Percentiles rank a stretch among this genome's conserved stretches.
Evolutionary conservation across 2,888 invertebrate species (phyloP).

Genomic region (Pyrochroa serraticornis): DNA sequence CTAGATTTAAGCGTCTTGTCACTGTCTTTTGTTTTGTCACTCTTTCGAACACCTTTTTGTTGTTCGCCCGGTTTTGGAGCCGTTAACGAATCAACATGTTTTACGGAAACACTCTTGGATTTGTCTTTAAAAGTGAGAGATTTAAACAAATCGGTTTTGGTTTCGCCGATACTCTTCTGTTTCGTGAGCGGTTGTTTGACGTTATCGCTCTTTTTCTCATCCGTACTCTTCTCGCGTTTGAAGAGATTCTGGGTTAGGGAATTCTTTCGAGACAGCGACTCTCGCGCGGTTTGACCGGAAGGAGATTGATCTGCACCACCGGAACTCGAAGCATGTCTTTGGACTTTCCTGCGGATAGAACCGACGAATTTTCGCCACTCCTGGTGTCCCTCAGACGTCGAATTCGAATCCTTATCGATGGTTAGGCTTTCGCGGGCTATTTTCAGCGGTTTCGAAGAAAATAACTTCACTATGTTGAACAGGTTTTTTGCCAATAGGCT

Average conservation of each 20-base stretch:
- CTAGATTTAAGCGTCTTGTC: conserved; percentile 47
- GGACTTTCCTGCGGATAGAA: conserved; percentile 58
- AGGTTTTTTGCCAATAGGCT: conserved; percentile 42
- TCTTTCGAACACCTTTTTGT: conserved; percentile 54
- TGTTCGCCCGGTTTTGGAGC: conserved; percentile 35
- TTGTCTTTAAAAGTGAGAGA: conserved; percentile 52
- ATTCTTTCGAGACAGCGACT: conserved; percentile 53
- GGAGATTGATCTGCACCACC: conserved; percentile 27
- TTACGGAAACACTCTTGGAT: conserved; percentile 47
- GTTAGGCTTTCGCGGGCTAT: conserved; percentile 53
- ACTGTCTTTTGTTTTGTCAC: conserved; percentile 49
- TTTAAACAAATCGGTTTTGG: conserved; percentile 45
- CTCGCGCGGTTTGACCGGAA: conserved; percentile 42
- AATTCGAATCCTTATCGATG: conserved; percentile 46
- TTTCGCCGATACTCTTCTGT: conserved; percentile 51
- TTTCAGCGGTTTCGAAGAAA: conserved; percentile 48
- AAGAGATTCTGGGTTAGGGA: conserved; percentile 55
- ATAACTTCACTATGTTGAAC: conserved; percentile 54
- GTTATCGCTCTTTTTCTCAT: conserved; percentile 30
- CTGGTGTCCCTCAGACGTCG: conserved; percentile 43
- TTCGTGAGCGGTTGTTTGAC: conserved; percentile 54
- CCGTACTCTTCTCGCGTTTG: conserved; percentile 45
- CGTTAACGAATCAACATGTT: conserved; percentile 45
- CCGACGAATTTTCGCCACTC: conserved; percentile 59
- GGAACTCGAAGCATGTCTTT: conserved; percentile 53